Evolutionary conservation across 2,113 vertebrate genomes (phyloP).

Genomic region (Salminus brasiliensis): DNA sequence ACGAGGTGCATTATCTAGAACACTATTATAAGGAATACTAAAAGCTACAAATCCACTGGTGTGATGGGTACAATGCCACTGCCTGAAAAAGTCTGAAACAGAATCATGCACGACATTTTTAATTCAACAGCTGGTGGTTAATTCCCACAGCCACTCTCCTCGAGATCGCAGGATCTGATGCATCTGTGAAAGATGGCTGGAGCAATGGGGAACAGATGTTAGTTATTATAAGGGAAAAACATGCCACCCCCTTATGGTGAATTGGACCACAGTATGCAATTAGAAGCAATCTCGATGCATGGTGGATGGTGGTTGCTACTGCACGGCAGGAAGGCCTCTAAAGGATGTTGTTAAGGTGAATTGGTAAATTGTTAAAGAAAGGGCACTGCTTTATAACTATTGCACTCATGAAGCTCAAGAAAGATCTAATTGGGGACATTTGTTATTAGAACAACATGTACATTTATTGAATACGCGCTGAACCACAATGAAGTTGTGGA

Average conservation of each 20-base stretch:
- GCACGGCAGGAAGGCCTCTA: background rate
- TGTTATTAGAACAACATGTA: no score
- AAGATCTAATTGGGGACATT: no score
- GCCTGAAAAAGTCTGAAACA: conserved; percentile 33
- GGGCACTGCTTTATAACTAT: no score
- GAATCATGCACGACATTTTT: conserved; percentile 26
- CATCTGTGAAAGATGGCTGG: conserved; percentile 49
- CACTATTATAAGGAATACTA: background rate
- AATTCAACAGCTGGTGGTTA: conserved; percentile 56
- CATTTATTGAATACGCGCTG: no score
- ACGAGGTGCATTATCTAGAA: no score
- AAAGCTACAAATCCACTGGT: background rate
- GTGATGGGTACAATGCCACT: conserved; percentile 6
- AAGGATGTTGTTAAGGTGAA: background rate
- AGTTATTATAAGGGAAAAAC: conserved; percentile 56
- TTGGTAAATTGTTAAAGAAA: background rate
- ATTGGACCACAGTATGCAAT: conserved; percentile 17
- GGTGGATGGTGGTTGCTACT: background rate
- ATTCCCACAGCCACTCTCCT: conserved; percentile 47
- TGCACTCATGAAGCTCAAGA: no score
- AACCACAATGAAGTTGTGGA: no score
- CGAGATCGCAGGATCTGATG: conserved; percentile 51
- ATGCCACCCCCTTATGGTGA: conserved; percentile 11
- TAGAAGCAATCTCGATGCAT: conserved; percentile 20
- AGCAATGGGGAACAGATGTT: conserved; percentile 65